These are phyloP conservation scores for Anolis carolinensis DNA, from an alignment of 2,113 vertebrate genomes.

Conservation along the genomic window DNA sequence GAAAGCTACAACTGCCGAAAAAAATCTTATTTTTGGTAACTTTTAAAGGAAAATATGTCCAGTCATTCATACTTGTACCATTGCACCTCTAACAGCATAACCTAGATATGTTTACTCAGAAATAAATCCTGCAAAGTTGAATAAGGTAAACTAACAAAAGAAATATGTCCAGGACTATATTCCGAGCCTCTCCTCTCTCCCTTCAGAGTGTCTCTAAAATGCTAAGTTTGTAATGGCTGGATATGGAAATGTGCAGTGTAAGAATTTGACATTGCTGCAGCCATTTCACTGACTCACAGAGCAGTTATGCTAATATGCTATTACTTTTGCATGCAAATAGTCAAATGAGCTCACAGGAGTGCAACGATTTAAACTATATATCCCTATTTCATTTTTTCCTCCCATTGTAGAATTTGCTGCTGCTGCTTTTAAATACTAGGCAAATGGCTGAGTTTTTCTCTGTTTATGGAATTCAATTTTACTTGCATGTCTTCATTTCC, in stretches of 20 bases:
- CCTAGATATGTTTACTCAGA: neutral
- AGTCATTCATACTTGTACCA: neutral
- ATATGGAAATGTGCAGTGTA: slow-evolving; percentile 38
- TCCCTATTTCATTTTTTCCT: slow-evolving; percentile 24
- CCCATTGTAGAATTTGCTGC: neutral
- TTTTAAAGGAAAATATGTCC: neutral
- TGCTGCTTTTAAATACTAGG: slow-evolving; percentile 15
- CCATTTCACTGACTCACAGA: slow-evolving; percentile 63
- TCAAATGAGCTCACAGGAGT: slow-evolving; percentile 48
- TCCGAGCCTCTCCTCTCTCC: neutral
- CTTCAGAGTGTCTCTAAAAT: slow-evolving; percentile 48
- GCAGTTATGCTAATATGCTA: slow-evolving; percentile 64
- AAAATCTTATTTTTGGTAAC: neutral
- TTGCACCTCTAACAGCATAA: neutral
- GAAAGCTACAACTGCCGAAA: neutral
- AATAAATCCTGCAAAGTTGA: neutral
- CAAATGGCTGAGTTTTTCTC: slow-evolving; percentile 29
- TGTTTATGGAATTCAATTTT: neutral
- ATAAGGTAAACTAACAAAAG: neutral
- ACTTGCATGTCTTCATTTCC: neutral
- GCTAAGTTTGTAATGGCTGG: slow-evolving; percentile 55
- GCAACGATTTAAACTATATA: slow-evolving; percentile 27
- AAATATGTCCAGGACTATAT: neutral
- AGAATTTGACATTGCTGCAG: slow-evolving; percentile 40
- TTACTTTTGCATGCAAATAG: slow-evolving; percentile 67